A percentile compares a stretch with the other conserved stretches of the same genome.
Evolutionary conservation across 2,797 vertebrate species (phyloP).

Genomic region (Spinus pinus): DNA sequence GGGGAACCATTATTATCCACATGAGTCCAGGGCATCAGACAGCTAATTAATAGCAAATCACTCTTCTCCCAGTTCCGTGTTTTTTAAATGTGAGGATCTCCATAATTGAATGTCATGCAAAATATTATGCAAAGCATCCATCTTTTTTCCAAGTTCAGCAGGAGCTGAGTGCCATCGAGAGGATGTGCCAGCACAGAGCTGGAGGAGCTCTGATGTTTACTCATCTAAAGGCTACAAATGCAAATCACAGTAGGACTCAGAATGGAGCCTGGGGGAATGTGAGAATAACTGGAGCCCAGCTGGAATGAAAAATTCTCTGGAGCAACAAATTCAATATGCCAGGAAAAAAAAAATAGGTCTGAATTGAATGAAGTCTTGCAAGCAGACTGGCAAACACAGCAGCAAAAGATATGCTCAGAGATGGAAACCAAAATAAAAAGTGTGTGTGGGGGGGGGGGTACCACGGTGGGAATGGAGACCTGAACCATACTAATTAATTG

Average conservation of each 20-base stretch:
- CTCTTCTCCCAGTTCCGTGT: neutral
- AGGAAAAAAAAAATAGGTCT: neutral
- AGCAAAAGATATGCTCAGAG: neutral
- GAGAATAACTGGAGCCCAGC: slow-evolving; percentile 22
- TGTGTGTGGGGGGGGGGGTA: neutral
- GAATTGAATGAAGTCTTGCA: neutral
- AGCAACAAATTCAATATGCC: slow-evolving; percentile 28
- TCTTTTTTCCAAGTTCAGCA: slow-evolving; percentile 2
- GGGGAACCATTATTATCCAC: slow-evolving; percentile 4
- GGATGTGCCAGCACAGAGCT: neutral
- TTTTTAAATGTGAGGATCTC: slow-evolving; percentile 21
- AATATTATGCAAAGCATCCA: slow-evolving; percentile 19
- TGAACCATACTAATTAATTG: neutral
- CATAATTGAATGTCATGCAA: slow-evolving; percentile 29
- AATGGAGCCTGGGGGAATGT: slow-evolving; percentile 13
- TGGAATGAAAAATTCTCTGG: slow-evolving; percentile 40
- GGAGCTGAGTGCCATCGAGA: neutral
- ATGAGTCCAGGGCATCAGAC: neutral
- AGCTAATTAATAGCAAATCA: slow-evolving; percentile 40
- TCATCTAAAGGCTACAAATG: slow-evolving; percentile 23
- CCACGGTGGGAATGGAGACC: neutral
- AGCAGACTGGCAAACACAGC: neutral
- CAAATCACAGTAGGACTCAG: slow-evolving; percentile 45
- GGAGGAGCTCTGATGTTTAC: slow-evolving; percentile 26
- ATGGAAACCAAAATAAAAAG: neutral